A percentile compares a stretch with the other conserved stretches of the same genome.
Evolutionary conservation across 2,797 vertebrate species (phyloP).

Genomic region (Linurgus olivaceus): DNA sequence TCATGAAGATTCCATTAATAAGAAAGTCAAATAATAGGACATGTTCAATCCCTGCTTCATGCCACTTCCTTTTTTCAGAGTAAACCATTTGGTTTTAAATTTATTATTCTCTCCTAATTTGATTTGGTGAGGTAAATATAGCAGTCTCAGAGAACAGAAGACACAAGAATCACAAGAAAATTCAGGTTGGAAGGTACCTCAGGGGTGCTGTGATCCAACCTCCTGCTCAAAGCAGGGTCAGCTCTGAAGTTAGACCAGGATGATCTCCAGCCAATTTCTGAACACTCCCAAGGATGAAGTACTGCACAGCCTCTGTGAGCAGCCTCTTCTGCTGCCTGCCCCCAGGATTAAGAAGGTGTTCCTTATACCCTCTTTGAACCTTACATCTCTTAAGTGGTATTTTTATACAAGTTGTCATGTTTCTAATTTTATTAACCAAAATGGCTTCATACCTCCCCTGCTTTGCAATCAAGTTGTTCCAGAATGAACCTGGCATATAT

Average conservation of each 20-base stretch:
- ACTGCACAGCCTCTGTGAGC: not conserved
- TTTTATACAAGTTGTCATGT: not conserved
- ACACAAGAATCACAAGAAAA: not conserved
- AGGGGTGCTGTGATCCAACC: not conserved
- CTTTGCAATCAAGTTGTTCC: not conserved
- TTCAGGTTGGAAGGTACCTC: not conserved
- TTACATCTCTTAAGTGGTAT: not conserved
- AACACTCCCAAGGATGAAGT: not conserved
- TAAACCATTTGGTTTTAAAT: not conserved
- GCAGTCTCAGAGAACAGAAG: not conserved
- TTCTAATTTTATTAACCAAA: not conserved
- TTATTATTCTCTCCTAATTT: not conserved
- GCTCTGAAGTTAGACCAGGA: not conserved
- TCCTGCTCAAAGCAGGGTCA: not conserved
- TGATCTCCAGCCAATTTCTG: not conserved
- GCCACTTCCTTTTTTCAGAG: not conserved
- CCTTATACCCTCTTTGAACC: not conserved
- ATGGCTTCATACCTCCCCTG: fast-evolving
- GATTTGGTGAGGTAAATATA: not conserved
- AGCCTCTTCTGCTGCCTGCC: not conserved
- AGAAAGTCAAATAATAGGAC: not conserved
- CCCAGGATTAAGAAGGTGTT: not conserved
- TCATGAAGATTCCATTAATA: not conserved
- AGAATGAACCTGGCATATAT: not conserved
- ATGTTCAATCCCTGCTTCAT: not conserved